Percentiles rank a stretch among this genome's conserved stretches.
Evolutionary conservation across 2,888 invertebrate species (phyloP).

Genomic region (Bhutanitis thaidina): DNA sequence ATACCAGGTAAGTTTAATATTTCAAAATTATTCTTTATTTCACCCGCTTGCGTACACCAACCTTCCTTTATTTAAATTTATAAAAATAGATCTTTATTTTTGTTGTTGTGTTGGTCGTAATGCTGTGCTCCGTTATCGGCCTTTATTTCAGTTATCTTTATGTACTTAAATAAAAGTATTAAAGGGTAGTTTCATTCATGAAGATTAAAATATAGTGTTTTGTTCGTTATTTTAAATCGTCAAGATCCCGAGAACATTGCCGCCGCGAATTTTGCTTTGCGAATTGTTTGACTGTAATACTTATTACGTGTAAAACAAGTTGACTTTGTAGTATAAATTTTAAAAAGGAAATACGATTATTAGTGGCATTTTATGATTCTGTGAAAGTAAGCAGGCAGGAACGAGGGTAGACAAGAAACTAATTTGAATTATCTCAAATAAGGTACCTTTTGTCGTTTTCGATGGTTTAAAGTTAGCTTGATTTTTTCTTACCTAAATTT

Average conservation of each 20-base stretch:
- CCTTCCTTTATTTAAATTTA: constrained; percentile 16
- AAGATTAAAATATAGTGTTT: neutral
- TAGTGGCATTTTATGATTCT: too few species aligned
- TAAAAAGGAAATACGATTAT: too few species aligned
- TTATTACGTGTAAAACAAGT: neutral
- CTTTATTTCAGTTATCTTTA: neutral
- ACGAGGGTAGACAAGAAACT: too few species aligned
- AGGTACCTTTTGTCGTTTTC: too few species aligned
- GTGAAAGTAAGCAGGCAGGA: too few species aligned
- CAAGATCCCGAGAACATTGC: constrained; percentile 17
- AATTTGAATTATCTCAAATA: too few species aligned
- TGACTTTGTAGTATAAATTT: neutral
- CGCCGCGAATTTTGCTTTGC: constrained; percentile 33
- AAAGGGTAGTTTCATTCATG: neutral
- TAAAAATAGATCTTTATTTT: constrained; percentile 12
- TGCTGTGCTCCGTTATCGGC: constrained; percentile 10
- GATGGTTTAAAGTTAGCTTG: too few species aligned
- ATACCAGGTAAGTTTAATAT: constrained; percentile 89
- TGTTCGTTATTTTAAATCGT: neutral
- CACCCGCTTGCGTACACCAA: constrained; percentile 35
- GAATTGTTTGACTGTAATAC: too few species aligned
- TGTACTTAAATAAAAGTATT: neutral
- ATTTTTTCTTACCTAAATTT: too few species aligned
- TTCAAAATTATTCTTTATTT: constrained; percentile 2
- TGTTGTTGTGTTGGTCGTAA: constrained; percentile 9